phyloP scores from a whole-genome alignment of 2,113 vertebrate species.

The Brachyistius frenatus region DNA sequence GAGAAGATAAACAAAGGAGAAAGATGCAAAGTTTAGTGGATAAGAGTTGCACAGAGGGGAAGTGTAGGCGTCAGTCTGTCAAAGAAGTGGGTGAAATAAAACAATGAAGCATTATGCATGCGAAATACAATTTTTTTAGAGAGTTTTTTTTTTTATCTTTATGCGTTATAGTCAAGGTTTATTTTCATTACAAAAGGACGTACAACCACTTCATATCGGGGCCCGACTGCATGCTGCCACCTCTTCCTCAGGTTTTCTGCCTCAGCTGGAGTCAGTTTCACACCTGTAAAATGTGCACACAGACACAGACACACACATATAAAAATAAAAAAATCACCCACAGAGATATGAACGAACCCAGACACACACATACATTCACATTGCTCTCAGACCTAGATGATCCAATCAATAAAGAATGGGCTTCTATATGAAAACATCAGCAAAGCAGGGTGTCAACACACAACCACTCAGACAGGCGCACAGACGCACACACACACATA shows the following conservation, averaged over 20 bases:
- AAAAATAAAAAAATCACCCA: not conserved
- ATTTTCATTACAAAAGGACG: constrained; percentile 62
- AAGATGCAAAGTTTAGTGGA: not conserved
- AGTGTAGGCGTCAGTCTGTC: no score
- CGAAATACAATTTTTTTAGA: no score
- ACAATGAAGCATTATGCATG: no score
- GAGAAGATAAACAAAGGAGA: not conserved
- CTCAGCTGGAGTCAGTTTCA: constrained; percentile 68
- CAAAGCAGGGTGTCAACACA: constrained; percentile 45
- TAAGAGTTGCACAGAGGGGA: not conserved
- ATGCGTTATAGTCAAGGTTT: not conserved
- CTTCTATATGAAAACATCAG: constrained; percentile 34
- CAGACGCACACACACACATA: constrained; percentile 32
- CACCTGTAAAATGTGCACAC: constrained; percentile 58
- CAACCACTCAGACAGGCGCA: constrained; percentile 6
- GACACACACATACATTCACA: not conserved
- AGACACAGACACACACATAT: constrained; percentile 2
- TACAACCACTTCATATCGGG: constrained; percentile 91
- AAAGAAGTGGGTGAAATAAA: no score
- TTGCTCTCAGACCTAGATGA: not conserved
- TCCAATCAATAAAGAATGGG: constrained; percentile 33
- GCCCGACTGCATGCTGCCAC: constrained; percentile 90
- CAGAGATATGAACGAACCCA: not conserved
- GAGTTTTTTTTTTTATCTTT: no score
- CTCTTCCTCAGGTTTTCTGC: constrained; percentile 82